These are phyloP conservation scores for Ophion costatus DNA, from an alignment of 2,888 invertebrate species.

Conservation along the genomic window DNA sequence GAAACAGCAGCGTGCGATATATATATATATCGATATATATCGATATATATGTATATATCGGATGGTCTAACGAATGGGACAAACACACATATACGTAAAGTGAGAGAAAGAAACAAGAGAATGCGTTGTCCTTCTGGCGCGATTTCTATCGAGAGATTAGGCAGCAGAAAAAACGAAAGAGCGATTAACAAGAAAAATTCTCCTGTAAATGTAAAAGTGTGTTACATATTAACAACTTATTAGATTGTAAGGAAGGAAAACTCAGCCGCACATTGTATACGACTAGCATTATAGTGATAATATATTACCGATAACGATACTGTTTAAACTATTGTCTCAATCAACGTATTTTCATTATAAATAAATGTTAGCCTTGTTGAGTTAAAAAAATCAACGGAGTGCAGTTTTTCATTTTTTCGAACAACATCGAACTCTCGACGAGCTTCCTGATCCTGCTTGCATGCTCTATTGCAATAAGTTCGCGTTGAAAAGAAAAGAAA, in stretches of 20 bases:
- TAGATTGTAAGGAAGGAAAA: slow-evolving; percentile 75
- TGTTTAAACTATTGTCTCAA: slow-evolving; percentile 84
- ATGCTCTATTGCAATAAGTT: slow-evolving; percentile 17
- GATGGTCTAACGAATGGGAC: slow-evolving; percentile 55
- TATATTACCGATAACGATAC: slow-evolving; percentile 83
- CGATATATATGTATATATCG: slow-evolving; percentile 41
- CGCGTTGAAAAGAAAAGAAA: slow-evolving; percentile 29
- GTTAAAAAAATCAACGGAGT: slow-evolving; percentile 78
- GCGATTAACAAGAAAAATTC: slow-evolving; percentile 62
- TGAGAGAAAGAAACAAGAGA: slow-evolving; percentile 10
- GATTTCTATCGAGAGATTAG: slow-evolving; percentile 59
- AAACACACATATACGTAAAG: slow-evolving; percentile 56
- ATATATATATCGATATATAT: slow-evolving; percentile 32
- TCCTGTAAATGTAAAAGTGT: slow-evolving; percentile 65
- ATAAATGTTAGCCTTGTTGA: slow-evolving; percentile 84
- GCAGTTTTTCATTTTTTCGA: slow-evolving; percentile 64
- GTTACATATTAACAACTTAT: slow-evolving; percentile 71
- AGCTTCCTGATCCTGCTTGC: slow-evolving; percentile 61
- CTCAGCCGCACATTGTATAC: slow-evolving; percentile 83
- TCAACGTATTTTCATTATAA: slow-evolving; percentile 84
- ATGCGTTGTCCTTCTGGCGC: slow-evolving; percentile 31
- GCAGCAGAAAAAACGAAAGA: slow-evolving; percentile 60
- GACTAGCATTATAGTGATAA: slow-evolving; percentile 83
- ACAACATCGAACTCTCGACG: slow-evolving; percentile 65
- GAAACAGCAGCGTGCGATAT: slow-evolving; percentile 39